Conservation (phyloP, 2,113 vertebrate species). For the Leptosomus discolor region DNA sequence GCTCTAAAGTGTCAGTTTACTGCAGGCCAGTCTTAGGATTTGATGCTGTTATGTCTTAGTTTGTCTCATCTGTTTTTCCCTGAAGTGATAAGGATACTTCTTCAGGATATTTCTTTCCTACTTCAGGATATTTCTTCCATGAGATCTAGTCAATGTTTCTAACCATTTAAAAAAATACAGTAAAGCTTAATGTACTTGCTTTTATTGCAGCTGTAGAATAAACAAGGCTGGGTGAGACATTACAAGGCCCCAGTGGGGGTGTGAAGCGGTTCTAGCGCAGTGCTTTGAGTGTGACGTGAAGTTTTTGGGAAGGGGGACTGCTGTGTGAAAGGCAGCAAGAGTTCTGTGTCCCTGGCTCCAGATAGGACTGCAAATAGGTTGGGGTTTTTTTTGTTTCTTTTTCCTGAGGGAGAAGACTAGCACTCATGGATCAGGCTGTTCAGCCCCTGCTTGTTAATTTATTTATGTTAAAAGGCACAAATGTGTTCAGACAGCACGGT, state of each 20-base stretch:
- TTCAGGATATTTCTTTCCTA: no score
- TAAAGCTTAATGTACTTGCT: neutral
- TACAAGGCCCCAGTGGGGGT: fast-evolving
- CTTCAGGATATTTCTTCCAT: fast-evolving
- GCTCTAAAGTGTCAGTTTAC: fast-evolving
- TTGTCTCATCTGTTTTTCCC: neutral
- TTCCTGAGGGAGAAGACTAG: neutral
- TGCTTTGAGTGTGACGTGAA: neutral
- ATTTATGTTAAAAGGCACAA: neutral
- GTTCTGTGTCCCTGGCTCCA: neutral
- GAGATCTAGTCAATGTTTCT: neutral
- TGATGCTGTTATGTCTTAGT: neutral
- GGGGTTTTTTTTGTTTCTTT: no score
- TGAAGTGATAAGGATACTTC: neutral
- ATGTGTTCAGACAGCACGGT: neutral
- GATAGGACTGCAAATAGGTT: neutral
- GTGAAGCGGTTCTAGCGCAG: neutral
- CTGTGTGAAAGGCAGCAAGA: neutral
- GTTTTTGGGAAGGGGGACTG: neutral
- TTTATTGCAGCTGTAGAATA: neutral
- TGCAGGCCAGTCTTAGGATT: neutral
- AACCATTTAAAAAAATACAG: fast-evolving
- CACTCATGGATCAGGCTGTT: neutral
- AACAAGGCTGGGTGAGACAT: neutral
- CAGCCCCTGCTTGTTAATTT: neutral